Conservation (phyloP, 2,113 vertebrate species). For the Gasterosteus nipponicus region DNA sequence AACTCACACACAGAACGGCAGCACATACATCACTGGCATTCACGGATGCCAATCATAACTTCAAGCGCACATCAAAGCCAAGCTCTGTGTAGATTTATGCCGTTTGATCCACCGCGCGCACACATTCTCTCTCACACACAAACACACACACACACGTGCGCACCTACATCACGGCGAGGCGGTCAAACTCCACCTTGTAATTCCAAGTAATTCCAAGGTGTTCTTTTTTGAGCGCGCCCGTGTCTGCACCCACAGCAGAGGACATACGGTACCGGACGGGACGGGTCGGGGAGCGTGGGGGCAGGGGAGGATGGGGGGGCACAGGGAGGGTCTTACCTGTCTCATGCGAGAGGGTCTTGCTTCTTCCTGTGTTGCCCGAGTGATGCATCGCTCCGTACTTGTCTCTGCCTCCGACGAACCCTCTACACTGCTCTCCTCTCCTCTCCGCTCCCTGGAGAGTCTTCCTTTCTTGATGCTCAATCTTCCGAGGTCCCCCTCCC, state of each 20-base stretch:
- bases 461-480: slow-evolving; percentile 73
- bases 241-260: slow-evolving; percentile 27
- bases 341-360: slow-evolving; percentile 94
- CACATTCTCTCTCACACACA: slow-evolving; percentile 17
- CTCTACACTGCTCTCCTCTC: slow-evolving; percentile 84
- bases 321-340: slow-evolving; percentile 88
- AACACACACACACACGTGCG: neutral
- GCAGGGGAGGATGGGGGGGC: neutral
- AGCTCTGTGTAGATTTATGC: slow-evolving; percentile 69
- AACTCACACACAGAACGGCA: neutral
- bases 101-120: slow-evolving; percentile 56
- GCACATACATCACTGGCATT: slow-evolving; percentile 39
- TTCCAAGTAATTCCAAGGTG: slow-evolving; percentile 35
- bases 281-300: no score
- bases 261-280: neutral
- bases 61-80: slow-evolving; percentile 76
- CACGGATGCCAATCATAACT: slow-evolving; percentile 70
- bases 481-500: slow-evolving; percentile 30
- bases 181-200: slow-evolving; percentile 21
- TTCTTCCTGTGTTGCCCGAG: slow-evolving; percentile 86
- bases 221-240: slow-evolving; percentile 5
- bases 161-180: slow-evolving; percentile 37
- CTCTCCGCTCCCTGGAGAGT: slow-evolving; percentile 70
- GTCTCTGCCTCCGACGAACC: slow-evolving; percentile 78
- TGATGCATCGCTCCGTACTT: slow-evolving; percentile 92